Evolutionary conservation across 2,888 invertebrate genomes (phyloP).

Genomic region (Melanargia galathea): DNA sequence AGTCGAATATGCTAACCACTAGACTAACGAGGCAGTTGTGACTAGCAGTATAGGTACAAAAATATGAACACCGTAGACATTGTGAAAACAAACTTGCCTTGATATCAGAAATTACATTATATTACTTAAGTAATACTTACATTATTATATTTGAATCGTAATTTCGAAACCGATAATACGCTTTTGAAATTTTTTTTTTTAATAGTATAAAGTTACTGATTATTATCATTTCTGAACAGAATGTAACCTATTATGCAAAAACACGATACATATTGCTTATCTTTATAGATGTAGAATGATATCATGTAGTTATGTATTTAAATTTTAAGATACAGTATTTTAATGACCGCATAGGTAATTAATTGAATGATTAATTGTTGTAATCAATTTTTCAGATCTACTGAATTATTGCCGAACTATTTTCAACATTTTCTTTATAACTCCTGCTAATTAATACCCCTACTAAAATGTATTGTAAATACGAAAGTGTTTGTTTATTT

Average conservation of each 20-base stretch:
- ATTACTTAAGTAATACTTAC: neutral
- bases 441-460: too few relatives aligned
- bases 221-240: slow-evolving; percentile 7
- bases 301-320: neutral
- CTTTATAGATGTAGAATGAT: neutral
- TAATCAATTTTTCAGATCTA: too few relatives aligned
- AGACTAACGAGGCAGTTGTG: too few relatives aligned
- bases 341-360: too few relatives aligned
- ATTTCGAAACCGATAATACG: neutral
- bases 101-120: neutral
- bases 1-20: too few relatives aligned
- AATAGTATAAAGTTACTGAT: neutral
- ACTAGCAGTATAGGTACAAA: too few relatives aligned
- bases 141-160: slow-evolving; percentile 11
- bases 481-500: too few relatives aligned
- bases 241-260: neutral
- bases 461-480: too few relatives aligned
- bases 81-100: neutral
- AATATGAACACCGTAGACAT: too few relatives aligned
- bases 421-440: too few relatives aligned
- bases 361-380: too few relatives aligned
- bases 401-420: too few relatives aligned
- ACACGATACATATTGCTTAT: slow-evolving; percentile 2
- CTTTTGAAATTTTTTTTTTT: neutral
- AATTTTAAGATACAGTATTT: neutral